phyloP scores from a whole-genome alignment of 2,888 invertebrate genomes.

The Stenotaenia linearis region DNA sequence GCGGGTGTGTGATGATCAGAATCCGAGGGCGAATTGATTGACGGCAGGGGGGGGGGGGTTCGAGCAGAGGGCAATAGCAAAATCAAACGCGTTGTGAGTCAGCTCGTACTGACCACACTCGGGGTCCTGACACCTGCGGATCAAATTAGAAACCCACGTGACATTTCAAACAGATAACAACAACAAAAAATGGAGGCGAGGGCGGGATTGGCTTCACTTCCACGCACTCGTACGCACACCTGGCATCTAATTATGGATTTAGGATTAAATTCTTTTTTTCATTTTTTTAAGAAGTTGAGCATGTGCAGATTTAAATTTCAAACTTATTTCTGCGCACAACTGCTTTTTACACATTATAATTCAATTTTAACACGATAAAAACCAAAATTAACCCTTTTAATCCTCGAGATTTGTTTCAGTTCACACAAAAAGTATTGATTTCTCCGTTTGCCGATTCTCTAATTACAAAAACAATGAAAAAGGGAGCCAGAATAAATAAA shows the following conservation, averaged over 20 bases:
- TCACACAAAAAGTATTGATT: neutral
- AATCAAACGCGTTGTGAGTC: neutral
- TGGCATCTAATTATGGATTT: neutral
- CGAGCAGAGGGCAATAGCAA: neutral
- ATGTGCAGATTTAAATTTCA: neutral
- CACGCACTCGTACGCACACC: neutral
- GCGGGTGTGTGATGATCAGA: neutral
- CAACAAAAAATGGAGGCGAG: neutral
- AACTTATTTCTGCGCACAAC: no score
- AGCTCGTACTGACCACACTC: neutral
- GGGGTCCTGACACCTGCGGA: conserved; percentile 12
- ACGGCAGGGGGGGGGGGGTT: neutral
- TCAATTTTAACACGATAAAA: no score
- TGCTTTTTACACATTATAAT: no score
- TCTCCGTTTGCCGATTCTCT: neutral
- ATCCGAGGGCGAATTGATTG: neutral
- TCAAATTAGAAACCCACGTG: neutral
- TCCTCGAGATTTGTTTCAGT: no score
- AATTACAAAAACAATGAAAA: neutral
- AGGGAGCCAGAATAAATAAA: neutral
- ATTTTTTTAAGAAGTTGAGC: neutral
- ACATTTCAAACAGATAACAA: neutral
- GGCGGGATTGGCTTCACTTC: neutral
- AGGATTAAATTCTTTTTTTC: neutral
- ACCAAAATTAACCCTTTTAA: no score